Conservation (phyloP, 2,113 vertebrate genomes). For the Ameiurus melas region DNA sequence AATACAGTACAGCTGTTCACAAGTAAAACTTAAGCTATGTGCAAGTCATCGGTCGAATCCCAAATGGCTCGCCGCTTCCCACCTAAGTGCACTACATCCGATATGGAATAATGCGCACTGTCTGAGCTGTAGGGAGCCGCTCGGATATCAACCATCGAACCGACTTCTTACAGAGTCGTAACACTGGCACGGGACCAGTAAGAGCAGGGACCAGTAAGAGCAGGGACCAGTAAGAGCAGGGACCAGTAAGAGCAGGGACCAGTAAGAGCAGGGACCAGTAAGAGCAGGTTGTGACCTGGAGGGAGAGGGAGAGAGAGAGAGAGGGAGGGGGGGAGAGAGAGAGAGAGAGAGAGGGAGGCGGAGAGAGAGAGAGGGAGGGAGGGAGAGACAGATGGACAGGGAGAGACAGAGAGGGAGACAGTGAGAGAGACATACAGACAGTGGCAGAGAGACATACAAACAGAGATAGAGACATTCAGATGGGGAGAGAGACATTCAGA, state of each 20-base stretch:
- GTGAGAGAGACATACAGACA: too few relatives aligned
- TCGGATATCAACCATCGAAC: background rate
- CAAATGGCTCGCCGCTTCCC: background rate
- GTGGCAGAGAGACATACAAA: background rate
- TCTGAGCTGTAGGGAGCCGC: background rate
- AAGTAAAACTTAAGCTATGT: background rate
- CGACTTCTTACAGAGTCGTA: background rate
- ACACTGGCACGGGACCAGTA: background rate
- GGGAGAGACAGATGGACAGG: too few relatives aligned
- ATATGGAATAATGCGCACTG: background rate
- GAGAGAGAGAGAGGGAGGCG: too few relatives aligned
- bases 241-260: too few relatives aligned
- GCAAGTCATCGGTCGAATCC: conserved; percentile 25
- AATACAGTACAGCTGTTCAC: too few relatives aligned
- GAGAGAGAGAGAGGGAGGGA: background rate
- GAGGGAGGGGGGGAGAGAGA: too few relatives aligned
- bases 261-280: background rate
- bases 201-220: too few relatives aligned
- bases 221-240: too few relatives aligned
- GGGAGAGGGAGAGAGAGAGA: too few relatives aligned
- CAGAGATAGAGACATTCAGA: background rate
- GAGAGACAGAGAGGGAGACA: background rate
- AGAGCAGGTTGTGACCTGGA: conserved; percentile 1
- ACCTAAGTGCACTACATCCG: background rate
- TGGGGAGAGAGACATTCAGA: too few relatives aligned